Conservation (phyloP, 1,140 invertebrate species). For the Cecropterus lyciades region DNA sequence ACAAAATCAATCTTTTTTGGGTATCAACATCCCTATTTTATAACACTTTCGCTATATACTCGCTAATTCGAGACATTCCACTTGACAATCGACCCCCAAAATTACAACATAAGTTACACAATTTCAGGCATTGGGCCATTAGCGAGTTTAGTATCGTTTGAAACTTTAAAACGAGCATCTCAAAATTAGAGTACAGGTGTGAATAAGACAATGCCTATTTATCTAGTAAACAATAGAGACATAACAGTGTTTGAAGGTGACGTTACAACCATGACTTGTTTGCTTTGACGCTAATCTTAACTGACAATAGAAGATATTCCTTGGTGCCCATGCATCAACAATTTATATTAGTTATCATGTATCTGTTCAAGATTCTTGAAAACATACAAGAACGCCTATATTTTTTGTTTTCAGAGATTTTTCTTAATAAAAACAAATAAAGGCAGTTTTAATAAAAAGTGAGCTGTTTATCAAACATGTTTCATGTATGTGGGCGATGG, state of each 20-base stretch:
- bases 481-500: slow-evolving; percentile 13
- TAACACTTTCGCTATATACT: slow-evolving; percentile 50
- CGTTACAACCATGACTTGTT: slow-evolving; percentile 51
- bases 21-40: slow-evolving; percentile 2
- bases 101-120: slow-evolving; percentile 41
- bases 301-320: slow-evolving; percentile 17
- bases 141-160: slow-evolving; percentile 51
- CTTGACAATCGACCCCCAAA: slow-evolving; percentile 30
- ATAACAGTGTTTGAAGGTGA: slow-evolving; percentile 54
- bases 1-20: too few species aligned
- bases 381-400: too few species aligned
- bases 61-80: slow-evolving; percentile 7
- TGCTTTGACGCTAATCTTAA: slow-evolving; percentile 47
- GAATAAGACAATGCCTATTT: slow-evolving; percentile 60
- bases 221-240: slow-evolving; percentile 54
- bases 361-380: too few species aligned
- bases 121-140: slow-evolving; percentile 42
- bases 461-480: slow-evolving; percentile 1
- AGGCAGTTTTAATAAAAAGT: neutral
- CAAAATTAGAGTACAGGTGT: slow-evolving; percentile 48
- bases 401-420: too few species aligned
- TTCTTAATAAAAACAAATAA: too few species aligned
- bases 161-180: slow-evolving; percentile 40
- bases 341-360: neutral
- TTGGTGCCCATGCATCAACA: neutral